Evolutionary conservation across 2,888 invertebrate species (phyloP), one percentile per base, ranked within the genome.

Genomic region (Acanthococcus lagerstroemiae): DNA sequence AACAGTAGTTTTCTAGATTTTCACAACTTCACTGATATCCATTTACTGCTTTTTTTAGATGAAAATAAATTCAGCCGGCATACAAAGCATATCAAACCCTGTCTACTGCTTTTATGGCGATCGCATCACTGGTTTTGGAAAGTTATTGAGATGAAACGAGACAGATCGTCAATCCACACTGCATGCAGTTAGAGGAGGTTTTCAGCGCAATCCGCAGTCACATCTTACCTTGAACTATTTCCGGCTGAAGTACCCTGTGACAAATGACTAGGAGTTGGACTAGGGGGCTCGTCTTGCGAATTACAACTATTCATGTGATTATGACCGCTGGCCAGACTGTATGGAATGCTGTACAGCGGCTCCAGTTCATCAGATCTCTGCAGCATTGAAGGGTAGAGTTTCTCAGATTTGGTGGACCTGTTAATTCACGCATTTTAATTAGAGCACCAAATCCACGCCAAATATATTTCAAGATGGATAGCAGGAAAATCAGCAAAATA

Each of bases 371-470:
- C 88, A 73, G 90, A 75, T 84, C 71, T 86, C 84, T 73, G 90
- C 73, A 92, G 78, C 91, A 92, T 91, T 69, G 91, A 91, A 37
- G 92, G 92, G 77, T 94, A 94, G 76, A 93, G 81, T 78, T 94
- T 93, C 77, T 95, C 94, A 9, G 94, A 95, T 78, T 94, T 94
- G 19, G 94, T 94, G 48, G 95, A 95, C 78, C 91, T 91, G 83
- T 55, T 76, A 76, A 3, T 17, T n/a, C n/a, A 48, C n/a, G 9
- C 48, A 4, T 48, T n/a, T 21, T 9, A 5, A 22, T 12, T 61
- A 5, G 4, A 1, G n/a, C 19, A 61, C 17, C 50, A n/a, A 46
- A 15, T 52, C 45, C 24, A 48, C 3, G 54, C 50, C n/a, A n/a
- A 24, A n/a, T 19, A 60, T 37, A 24, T 6, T 27, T 27, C 4